Percentiles rank a stretch among this genome's conserved stretches.
phyloP scores from a whole-genome alignment of 1,140 invertebrate genomes.

The Maconellicoccus hirsutus region DNA sequence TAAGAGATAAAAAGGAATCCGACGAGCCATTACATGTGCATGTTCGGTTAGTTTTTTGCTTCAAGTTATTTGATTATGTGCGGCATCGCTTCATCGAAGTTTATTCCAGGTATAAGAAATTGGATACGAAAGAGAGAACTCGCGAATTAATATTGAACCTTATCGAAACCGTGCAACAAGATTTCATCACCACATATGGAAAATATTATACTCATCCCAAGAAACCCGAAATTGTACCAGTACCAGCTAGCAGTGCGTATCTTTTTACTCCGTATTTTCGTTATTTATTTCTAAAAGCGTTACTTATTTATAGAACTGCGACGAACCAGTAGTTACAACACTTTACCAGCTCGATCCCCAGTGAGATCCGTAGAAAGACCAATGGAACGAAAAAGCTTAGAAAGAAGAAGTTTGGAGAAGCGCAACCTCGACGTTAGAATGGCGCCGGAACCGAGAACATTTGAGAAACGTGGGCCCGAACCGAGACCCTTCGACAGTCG shows the following conservation, averaged over 20 bases:
- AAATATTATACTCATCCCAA: not conserved
- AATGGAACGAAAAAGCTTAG: not conserved
- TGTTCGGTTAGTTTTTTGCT: slow-evolving; percentile 45
- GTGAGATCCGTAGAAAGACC: not conserved
- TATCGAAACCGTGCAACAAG: not conserved
- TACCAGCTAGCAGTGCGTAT: slow-evolving; percentile 7
- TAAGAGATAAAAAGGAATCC: slow-evolving; percentile 47
- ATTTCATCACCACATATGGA: not conserved
- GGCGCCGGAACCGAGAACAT: not conserved
- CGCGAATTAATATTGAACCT: slow-evolving; percentile 2
- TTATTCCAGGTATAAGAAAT: not conserved
- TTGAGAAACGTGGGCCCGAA: not conserved
- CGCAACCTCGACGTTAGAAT: not conserved
- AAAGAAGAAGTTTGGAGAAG: not conserved
- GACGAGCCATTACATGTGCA: slow-evolving; percentile 67
- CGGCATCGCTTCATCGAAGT: too few species aligned
- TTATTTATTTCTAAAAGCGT: too few species aligned
- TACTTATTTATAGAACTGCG: not conserved
- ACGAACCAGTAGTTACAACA: not conserved
- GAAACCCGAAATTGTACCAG: slow-evolving; percentile 12
- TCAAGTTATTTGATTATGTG: not conserved
- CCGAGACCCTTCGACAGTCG: not conserved
- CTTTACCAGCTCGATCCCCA: not conserved
- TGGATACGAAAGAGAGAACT: not conserved
- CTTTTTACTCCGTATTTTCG: not conserved